Conservation (phyloP, 1,140 invertebrate genomes). For the Ooceraea biroi region DNA sequence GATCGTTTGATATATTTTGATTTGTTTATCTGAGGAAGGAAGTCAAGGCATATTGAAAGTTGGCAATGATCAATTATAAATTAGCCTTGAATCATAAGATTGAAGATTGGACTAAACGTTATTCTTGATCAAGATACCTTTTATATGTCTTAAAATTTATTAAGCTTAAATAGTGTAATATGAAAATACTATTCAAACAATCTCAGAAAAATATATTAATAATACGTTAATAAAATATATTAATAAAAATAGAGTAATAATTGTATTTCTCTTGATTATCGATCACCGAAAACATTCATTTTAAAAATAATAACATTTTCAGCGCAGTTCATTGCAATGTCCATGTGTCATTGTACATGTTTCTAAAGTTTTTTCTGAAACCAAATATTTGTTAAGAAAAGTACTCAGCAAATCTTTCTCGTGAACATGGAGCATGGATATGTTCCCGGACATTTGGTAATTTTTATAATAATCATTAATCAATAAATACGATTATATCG, state of each 20-base stretch:
- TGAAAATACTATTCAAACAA: no score
- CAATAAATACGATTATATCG: not conserved
- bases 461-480: slow-evolving; percentile 17
- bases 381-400: not conserved
- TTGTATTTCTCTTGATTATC: slow-evolving; percentile 7
- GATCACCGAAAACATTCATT: slow-evolving; percentile 19
- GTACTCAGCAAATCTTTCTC: not conserved
- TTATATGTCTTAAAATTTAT: not conserved
- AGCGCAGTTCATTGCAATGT: not conserved
- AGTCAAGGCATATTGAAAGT: not conserved
- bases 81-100: not conserved
- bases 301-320: slow-evolving; percentile 24
- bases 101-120: not conserved
- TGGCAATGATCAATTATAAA: not conserved
- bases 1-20: not conserved
- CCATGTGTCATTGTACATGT: not conserved
- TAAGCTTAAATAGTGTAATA: no score
- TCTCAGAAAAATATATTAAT: no score
- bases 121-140: not conserved
- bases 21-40: not conserved
- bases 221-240: no score
- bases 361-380: not conserved
- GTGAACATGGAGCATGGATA: slow-evolving; percentile 71
- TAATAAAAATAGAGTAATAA: no score
- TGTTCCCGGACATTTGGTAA: slow-evolving; percentile 73